Evolutionary conservation across 2,113 vertebrate genomes (phyloP), one percentile per base, ranked within the genome.

Genomic region (Uria lomvia): DNA sequence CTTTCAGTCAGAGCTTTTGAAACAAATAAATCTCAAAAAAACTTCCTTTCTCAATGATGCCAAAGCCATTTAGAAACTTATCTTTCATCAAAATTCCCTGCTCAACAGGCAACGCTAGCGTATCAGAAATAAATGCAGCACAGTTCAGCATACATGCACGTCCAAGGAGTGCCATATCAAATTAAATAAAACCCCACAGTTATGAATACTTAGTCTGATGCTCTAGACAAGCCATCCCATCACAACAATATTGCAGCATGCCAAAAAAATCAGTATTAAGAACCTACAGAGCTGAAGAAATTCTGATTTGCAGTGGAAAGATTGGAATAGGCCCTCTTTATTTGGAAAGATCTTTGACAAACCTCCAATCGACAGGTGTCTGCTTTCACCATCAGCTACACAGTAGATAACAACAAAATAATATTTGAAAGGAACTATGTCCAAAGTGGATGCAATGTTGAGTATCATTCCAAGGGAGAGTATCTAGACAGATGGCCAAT

Each of bases 401-500:
- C 36, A 81, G 34, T 4, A 85, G 70, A 66, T 47, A 95, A 72
- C 34, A 76, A 91, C 60, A 91, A 95, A 93, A 83, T 67, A 91
- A n/a, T 93, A 92, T 90, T 90, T 93, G 68, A 85, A 81, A 94
- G 60, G 58, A 91, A 58, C 50, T 62, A 66, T 74, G 90, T 73
- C 75, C 76, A 49, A 86, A 84, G 71, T 60, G 38, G 77, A 92
- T 50, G 30, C 18, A 86, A 86, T 8, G 50, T 9, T 38, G 38
- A 93, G 58, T 45, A 67, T 23, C 66, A 45, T 87, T 96, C 83
- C 83, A 91, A 89, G 50, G 32, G 60, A 76, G 13, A 72, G 2
- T 52, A 77, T 55, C 70, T 75, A 73, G 59, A 96, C 93, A 96
- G 95, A 97, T 90, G 92, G 96, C 18, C 22, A 16, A 52, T 40